Conservation (phyloP, 2,113 vertebrate genomes). For the Pygoscelis adeliae region DNA sequence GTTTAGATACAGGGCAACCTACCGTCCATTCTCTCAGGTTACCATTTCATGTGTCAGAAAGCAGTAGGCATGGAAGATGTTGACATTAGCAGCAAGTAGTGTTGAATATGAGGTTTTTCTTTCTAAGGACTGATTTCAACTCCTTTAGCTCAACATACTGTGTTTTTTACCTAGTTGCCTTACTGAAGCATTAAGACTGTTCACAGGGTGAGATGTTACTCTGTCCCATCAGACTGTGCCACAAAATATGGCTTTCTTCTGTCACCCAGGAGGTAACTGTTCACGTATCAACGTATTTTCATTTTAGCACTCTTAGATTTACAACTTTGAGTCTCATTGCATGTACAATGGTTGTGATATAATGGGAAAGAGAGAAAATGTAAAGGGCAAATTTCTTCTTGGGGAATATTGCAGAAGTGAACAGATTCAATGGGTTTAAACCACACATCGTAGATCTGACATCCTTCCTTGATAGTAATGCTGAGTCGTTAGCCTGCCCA, state of each 20-base stretch:
- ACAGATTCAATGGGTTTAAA: background rate
- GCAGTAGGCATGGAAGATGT: background rate
- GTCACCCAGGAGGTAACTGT: background rate
- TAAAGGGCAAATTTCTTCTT: background rate
- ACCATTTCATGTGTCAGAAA: background rate
- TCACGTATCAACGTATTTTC: background rate
- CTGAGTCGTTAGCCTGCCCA: background rate
- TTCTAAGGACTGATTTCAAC: background rate
- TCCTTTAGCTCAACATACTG: background rate
- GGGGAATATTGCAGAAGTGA: background rate
- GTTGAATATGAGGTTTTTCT: background rate
- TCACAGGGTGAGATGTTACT: background rate
- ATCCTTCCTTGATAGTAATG: background rate
- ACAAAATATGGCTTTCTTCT: background rate
- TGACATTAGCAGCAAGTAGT: background rate
- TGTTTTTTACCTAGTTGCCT: background rate
- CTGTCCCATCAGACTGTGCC: background rate
- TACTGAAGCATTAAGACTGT: background rate
- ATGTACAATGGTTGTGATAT: background rate
- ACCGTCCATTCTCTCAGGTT: background rate
- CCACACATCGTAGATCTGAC: background rate
- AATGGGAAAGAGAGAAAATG: background rate
- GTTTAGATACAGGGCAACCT: background rate
- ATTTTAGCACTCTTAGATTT: background rate
- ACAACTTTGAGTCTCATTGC: background rate